Base-by-base conservation (phyloP, 2,888 invertebrate genomes). In the Thumatha senex region DNA sequence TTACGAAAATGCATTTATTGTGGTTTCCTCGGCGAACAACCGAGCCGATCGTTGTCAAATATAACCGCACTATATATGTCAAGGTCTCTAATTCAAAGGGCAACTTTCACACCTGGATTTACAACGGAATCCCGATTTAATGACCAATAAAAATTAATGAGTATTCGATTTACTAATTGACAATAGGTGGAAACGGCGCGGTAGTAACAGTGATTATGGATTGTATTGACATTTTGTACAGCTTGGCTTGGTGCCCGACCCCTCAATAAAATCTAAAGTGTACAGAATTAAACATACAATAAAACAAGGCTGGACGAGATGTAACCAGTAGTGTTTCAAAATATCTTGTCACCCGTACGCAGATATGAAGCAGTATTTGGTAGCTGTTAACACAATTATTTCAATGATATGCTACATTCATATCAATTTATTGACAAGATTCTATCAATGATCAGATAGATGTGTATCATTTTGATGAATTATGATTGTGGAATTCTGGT, bases 191-290 rank as follows among this genome's bases (percentile, higher is more conserved):
- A 72, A 66, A 51, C 70, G 53, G 54, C 53, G 47, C 72, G 67
- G 63, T 73, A 64, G 81, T 75, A 74, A 78, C 79, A 75, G 81
- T 76, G 81, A 86, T 86, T 86, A 82, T 86, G 86, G 84, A 84
- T 82, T 8, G 84, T 87, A 89, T 89, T 89, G 90, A 90, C 90
- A 90, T 90, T 90, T 89, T 72, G 80, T 77, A 76, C 64, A 76
- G 63, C 77, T 64, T 89, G 90, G 90, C 87, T 65, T 56, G 11
- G 47, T 50, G 86, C 89, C 90, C 81, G 77, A 77, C 80, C 78
- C 79, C 78, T 82, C 85, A 82, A 83, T 85, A 80, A 83, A 83
- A 84, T 81, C 69, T 78, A 72, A 78, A 79, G 70, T 74, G 74
- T 70, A 80, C 82, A 72, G 78, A 84, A 81, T 84, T 82, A 81